These are phyloP conservation scores for Channallabes apus DNA, from an alignment of 2,797 vertebrate species.

Conservation along the genomic window DNA sequence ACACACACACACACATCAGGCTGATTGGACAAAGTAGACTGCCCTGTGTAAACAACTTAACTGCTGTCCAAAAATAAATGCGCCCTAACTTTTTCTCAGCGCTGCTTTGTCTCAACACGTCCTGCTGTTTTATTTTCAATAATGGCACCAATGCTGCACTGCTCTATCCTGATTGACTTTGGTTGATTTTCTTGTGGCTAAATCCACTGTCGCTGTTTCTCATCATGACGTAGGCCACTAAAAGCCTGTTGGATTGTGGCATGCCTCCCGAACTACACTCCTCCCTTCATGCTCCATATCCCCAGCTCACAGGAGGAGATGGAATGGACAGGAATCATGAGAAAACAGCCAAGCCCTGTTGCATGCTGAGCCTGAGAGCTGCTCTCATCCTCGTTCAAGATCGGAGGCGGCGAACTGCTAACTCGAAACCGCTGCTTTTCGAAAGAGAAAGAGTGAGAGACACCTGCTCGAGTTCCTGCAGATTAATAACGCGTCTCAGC, in stretches of 20 bases:
- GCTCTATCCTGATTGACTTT: constrained; percentile 41
- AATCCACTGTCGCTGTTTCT: constrained; percentile 54
- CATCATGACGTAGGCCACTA: constrained; percentile 40
- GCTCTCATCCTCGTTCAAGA: constrained; percentile 38
- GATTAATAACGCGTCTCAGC: constrained; percentile 56
- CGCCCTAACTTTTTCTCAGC: constrained; percentile 20
- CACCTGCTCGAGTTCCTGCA: constrained; percentile 58
- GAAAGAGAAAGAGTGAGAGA: constrained; percentile 46
- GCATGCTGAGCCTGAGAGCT: constrained; percentile 29
- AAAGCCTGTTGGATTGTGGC: constrained; percentile 27
- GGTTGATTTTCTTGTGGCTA: constrained; percentile 39
- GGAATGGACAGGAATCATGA: not conserved
- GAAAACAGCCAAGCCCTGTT: constrained; percentile 30
- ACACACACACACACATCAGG: constrained; percentile 17
- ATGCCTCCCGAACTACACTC: constrained; percentile 5
- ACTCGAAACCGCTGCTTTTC: constrained; percentile 29
- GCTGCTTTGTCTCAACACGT: constrained; percentile 48
- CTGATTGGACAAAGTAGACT: constrained; percentile 1
- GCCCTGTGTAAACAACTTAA: constrained; percentile 8
- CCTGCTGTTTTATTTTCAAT: constrained; percentile 40
- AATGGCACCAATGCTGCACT: constrained; percentile 27
- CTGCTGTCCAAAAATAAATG: constrained; percentile 46
- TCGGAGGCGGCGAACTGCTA: constrained; percentile 36
- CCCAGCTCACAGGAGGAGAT: constrained; percentile 14
- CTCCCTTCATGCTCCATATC: constrained; percentile 15